A percentile compares a stretch with the other conserved stretches of the same genome.
Evolutionary conservation across 2,888 invertebrate species (phyloP).

Genomic region (Rhogogaster chlorosoma): DNA sequence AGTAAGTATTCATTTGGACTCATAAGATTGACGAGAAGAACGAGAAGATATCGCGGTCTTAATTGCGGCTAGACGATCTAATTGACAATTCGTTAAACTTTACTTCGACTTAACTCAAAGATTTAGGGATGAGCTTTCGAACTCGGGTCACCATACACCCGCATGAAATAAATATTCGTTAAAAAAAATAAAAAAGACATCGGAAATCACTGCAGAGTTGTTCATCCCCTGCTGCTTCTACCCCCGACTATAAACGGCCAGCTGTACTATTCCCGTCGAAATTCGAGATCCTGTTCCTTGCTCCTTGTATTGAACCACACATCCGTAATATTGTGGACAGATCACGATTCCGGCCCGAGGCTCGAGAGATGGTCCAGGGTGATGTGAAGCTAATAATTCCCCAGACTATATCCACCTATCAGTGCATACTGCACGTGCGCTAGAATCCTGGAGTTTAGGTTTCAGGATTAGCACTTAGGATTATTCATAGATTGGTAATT

Average conservation of each 20-base stretch:
- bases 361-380: conserved; percentile 6
- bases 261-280: conserved; percentile 31
- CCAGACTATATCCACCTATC: conserved; percentile 19
- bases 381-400: conserved; percentile 20
- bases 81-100: conserved; percentile 17
- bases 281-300: conserved; percentile 21
- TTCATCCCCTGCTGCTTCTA: not conserved
- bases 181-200: not conserved
- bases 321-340: conserved; percentile 41
- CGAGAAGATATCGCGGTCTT: not conserved
- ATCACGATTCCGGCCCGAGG: conserved; percentile 41
- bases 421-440: conserved; percentile 11
- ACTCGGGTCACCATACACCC: not conserved
- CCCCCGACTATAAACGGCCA: not conserved
- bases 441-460: not conserved
- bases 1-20: conserved; percentile 10
- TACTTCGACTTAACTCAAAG: not conserved
- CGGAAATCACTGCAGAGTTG: not conserved
- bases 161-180: not conserved
- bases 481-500: not conserved
- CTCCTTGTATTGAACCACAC: conserved; percentile 12
- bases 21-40: conserved; percentile 7
- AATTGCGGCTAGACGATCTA: not conserved
- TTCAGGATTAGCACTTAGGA: not conserved
- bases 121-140: not conserved